phyloP scores from a whole-genome alignment of 1,140 invertebrate species.

The Melanaphis sacchari region DNA sequence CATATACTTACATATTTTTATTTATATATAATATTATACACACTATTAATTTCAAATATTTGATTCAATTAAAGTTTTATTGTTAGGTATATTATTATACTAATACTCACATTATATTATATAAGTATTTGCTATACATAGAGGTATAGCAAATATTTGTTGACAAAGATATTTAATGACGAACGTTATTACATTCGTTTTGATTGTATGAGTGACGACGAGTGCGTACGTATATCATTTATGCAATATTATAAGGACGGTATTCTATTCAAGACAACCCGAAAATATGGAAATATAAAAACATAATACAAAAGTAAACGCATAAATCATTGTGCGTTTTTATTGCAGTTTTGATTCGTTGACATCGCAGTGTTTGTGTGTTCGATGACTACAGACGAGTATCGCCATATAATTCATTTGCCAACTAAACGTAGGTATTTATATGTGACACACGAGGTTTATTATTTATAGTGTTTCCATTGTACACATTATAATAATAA shows the following conservation, averaged over 20 bases:
- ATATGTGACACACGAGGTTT: neutral
- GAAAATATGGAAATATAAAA: slow-evolving; percentile 8
- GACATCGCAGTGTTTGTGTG: neutral
- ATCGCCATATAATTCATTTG: neutral
- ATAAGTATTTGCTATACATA: neutral
- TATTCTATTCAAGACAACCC: neutral
- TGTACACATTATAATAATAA: neutral
- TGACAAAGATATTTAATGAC: neutral
- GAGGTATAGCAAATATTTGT: neutral
- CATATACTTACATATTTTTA: too few species aligned
- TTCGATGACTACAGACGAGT: neutral
- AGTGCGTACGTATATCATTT: neutral
- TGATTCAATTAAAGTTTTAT: neutral
- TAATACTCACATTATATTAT: neutral
- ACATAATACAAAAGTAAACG: slow-evolving; percentile 10
- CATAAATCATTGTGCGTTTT: slow-evolving; percentile 21
- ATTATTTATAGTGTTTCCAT: neutral
- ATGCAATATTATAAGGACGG: neutral
- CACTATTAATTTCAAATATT: neutral
- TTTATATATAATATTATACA: neutral
- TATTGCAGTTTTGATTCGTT: slow-evolving; percentile 32
- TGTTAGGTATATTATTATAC: neutral
- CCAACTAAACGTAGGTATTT: neutral
- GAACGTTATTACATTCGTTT: neutral
- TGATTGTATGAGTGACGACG: neutral